Percentiles rank a stretch among this genome's conserved stretches.
These are phyloP conservation scores for Channa striata DNA, from an alignment of 2,797 vertebrate species.

Conservation along the genomic window DNA sequence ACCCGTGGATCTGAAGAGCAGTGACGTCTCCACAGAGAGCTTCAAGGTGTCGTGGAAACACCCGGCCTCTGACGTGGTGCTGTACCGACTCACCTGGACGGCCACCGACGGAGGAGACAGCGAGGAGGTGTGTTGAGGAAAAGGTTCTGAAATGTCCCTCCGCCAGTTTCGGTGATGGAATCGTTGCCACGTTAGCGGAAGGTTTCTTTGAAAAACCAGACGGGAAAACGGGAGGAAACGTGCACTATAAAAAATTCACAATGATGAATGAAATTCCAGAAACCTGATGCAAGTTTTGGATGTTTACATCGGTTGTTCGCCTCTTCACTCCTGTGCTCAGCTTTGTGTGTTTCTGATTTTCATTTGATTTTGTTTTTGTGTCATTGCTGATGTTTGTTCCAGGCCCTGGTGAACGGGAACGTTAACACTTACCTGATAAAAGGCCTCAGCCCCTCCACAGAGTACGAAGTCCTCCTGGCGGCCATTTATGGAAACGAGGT, in stretches of 20 bases:
- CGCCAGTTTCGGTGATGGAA: no score
- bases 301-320: neutral
- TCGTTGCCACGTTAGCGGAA: no score
- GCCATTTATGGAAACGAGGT: slow-evolving; percentile 88
- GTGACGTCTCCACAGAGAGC: slow-evolving; percentile 86
- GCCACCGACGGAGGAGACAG: slow-evolving; percentile 85
- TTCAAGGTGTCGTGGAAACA: slow-evolving; percentile 92
- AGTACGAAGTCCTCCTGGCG: slow-evolving; percentile 91
- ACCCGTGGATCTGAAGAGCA: slow-evolving; percentile 85
- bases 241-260: no score
- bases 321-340: neutral
- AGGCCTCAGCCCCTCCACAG: slow-evolving; percentile 83
- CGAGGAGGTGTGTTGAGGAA: slow-evolving; percentile 82
- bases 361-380: accelerated
- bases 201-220: no score
- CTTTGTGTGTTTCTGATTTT: neutral
- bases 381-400: neutral
- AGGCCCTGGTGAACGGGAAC: slow-evolving; percentile 88
- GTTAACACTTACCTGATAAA: slow-evolving; percentile 84
- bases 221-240: neutral
- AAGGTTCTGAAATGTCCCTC: neutral
- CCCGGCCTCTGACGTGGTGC: slow-evolving; percentile 85
- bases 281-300: neutral
- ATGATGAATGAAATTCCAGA: slow-evolving; percentile 7
- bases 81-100: slow-evolving; percentile 91